These are phyloP conservation scores for Nannoperca obscura DNA, from an alignment of 2,797 vertebrate genomes.

Conservation along the genomic window DNA sequence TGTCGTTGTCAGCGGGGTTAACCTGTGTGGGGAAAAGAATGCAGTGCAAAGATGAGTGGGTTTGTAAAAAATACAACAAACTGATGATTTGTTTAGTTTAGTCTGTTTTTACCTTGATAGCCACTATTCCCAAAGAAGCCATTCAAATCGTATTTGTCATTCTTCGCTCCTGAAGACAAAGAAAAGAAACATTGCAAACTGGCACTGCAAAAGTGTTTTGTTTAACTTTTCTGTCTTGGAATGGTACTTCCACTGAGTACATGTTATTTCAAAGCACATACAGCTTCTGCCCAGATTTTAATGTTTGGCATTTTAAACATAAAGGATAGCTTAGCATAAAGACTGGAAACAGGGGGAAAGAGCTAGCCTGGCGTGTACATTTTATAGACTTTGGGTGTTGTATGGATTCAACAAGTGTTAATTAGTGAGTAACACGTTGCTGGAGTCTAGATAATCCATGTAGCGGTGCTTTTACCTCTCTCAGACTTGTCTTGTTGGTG, in stretches of 20 bases:
- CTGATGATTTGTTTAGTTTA: not conserved
- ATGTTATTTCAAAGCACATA: not conserved
- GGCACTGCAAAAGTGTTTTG: not conserved
- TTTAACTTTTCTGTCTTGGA: not conserved
- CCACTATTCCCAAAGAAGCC: constrained; percentile 84
- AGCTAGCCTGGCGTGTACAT: too few relatives aligned
- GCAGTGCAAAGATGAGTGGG: not conserved
- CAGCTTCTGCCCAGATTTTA: not conserved
- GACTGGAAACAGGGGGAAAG: too few relatives aligned
- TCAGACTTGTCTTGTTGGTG: constrained; percentile 72
- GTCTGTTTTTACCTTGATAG: constrained; percentile 77
- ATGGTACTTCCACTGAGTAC: constrained; percentile 2
- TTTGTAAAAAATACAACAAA: not conserved
- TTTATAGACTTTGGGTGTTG: too few relatives aligned
- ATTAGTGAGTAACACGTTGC: not conserved
- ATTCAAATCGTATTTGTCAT: constrained; percentile 80
- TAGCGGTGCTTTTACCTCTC: constrained; percentile 19
- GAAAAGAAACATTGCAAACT: constrained; percentile 3
- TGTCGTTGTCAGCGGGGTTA: constrained; percentile 57
- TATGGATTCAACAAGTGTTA: not conserved
- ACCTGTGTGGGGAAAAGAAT: constrained; percentile 64
- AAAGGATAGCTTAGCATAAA: not conserved
- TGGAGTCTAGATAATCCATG: not conserved
- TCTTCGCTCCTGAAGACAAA: constrained; percentile 73
- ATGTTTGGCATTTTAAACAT: not conserved